These are phyloP conservation scores for Chesias legatella DNA, from an alignment of 2,888 invertebrate genomes.

Conservation along the genomic window DNA sequence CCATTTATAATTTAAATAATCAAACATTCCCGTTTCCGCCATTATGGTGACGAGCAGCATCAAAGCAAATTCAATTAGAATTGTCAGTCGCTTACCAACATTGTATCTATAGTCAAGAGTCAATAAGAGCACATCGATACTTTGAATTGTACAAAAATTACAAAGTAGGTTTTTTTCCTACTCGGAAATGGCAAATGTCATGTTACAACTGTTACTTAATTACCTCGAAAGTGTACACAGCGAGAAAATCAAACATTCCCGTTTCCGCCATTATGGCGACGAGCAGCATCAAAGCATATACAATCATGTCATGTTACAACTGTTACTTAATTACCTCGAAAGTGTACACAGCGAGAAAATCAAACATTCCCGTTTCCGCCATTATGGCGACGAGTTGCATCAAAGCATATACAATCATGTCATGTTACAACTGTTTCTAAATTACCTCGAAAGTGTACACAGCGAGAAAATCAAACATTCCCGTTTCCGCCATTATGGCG, in stretches of 20 bases:
- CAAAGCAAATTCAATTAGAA: too few species aligned
- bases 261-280: background rate
- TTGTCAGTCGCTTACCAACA: too few species aligned
- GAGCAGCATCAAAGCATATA: too few species aligned
- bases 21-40: background rate
- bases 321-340: constrained; percentile 84
- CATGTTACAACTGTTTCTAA: background rate
- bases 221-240: constrained; percentile 86
- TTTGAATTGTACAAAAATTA: too few species aligned
- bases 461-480: constrained; percentile 75
- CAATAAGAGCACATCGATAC: too few species aligned
- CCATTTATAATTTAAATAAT: too few species aligned
- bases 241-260: background rate
- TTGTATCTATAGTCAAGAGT: too few species aligned
- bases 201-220: background rate
- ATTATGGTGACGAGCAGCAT: background rate
- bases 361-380: background rate
- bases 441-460: constrained; percentile 87
- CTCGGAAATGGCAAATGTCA: too few species aligned
- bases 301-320: too few species aligned
- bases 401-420: too few species aligned
- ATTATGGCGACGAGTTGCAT: background rate
- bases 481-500: background rate
- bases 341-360: constrained; percentile 69
- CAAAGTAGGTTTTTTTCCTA: too few species aligned